phyloP scores from a whole-genome alignment of 2,113 vertebrate genomes.

The Archocentrus centrarchus region DNA sequence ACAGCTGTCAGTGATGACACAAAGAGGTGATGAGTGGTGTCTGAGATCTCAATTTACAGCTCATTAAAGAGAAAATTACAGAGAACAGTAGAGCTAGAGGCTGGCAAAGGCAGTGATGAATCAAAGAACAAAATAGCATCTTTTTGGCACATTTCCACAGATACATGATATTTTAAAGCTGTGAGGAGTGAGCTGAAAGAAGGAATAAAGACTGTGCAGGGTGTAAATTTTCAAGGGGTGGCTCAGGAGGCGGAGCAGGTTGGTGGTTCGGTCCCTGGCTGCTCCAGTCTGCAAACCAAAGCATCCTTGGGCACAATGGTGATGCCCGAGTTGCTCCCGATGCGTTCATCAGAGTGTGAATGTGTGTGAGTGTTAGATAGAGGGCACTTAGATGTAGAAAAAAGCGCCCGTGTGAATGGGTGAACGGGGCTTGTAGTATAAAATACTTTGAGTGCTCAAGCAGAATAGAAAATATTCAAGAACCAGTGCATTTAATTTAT shows the following conservation, averaged over 20 bases:
- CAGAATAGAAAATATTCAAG: too few relatives aligned
- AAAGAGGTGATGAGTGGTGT: neutral
- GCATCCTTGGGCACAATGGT: too few relatives aligned
- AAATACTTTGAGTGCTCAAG: too few relatives aligned
- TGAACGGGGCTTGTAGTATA: too few relatives aligned
- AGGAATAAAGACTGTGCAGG: neutral
- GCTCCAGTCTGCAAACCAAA: too few relatives aligned
- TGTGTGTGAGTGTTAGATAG: too few relatives aligned
- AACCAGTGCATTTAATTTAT: neutral
- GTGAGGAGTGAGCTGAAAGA: neutral
- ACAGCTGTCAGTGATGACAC: conserved; percentile 8
- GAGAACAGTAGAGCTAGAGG: neutral
- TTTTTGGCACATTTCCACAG: neutral
- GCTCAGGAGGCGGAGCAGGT: too few relatives aligned
- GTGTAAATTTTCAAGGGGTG: neutral
- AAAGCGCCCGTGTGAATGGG: too few relatives aligned
- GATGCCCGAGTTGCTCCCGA: too few relatives aligned
- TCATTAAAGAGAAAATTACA: neutral
- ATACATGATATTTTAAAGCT: neutral
- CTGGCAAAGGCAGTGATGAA: neutral
- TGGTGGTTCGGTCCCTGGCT: too few relatives aligned
- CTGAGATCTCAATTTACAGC: neutral
- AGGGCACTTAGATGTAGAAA: too few relatives aligned
- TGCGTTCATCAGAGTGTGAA: too few relatives aligned
- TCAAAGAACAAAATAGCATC: neutral